Evolutionary conservation across 2,113 vertebrate species (phyloP), one percentile per base, ranked within the genome.

Genomic region (Talpa occidentalis): DNA sequence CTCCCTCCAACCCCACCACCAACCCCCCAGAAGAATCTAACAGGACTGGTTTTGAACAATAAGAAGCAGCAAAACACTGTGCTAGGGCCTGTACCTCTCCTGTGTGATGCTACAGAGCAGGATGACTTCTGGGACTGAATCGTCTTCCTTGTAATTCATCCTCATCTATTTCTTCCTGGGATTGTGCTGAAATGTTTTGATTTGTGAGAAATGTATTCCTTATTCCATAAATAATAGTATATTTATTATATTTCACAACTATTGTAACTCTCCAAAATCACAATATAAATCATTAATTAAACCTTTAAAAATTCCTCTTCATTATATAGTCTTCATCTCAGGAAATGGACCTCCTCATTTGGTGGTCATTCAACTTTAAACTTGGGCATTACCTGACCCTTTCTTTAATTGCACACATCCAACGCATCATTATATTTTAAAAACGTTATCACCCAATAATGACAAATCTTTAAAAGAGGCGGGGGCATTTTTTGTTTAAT

Each of bases 301-400:
- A 81, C 73, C 12, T 67, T 6, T 73, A 60, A 81, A 94, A 4
- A 42, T 37, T 78, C 10, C 26, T 60, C 40, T 47, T 80, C 3
- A 10, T 80, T 21, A n/a, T 69, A 7, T 59, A 14, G 77, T 92
- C n/a, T 42, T 82, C 69, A 54, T 92, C 54, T 76, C 44, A 70
- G 22, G 42, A 60, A 52, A 76, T 22, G 52, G 35, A 76, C 17
- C 15, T 47, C 22, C 30, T 73, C 4, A 76, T 60, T 81, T 35
- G 16, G 32, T 15, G 87, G 70, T n/a, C n/a, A 88, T 62, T 92
- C 49, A 82, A 82, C 69, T 17, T 52, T 92, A 81, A 77, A 69
- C 14, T 62, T 35, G 10, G 37, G 24, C 69, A 52, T 81, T 49
- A 67, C 19, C n/a, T 81, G 17, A 74, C 66, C 6, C 30, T 52